These are phyloP conservation scores for Cathartes aura DNA, from an alignment of 2,113 vertebrate species.

Conservation along the genomic window DNA sequence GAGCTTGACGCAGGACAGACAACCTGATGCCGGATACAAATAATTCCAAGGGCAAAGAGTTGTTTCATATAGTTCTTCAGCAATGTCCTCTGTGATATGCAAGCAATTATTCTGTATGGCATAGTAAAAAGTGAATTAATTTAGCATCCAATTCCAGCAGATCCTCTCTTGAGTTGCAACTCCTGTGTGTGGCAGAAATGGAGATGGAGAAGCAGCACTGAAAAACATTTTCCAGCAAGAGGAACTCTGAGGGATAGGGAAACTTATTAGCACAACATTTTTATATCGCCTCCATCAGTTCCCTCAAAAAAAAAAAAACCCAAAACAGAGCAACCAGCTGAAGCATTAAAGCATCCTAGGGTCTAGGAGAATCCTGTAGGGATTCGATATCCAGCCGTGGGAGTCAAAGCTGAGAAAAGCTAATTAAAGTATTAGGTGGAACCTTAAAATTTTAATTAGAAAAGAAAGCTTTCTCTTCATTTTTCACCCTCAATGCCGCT, in stretches of 20 bases:
- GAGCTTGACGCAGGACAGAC: neutral
- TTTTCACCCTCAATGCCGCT: neutral
- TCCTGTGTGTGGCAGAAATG: neutral
- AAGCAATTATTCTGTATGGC: neutral
- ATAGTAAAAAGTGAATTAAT: neutral
- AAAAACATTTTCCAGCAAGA: neutral
- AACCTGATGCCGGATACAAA: neutral
- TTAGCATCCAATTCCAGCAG: neutral
- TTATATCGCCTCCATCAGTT: neutral
- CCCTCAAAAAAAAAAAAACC: neutral
- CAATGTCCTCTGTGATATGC: neutral
- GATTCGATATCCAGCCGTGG: neutral
- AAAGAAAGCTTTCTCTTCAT: neutral
- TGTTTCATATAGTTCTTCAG: neutral
- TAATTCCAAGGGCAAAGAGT: neutral
- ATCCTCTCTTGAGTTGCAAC: neutral
- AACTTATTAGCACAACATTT: neutral
- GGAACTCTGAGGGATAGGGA: neutral
- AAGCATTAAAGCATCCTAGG: neutral
- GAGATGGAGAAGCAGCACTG: neutral
- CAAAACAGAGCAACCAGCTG: neutral
- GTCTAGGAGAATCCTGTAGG: neutral
- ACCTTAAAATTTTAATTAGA: neutral
- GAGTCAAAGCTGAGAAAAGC: slow-evolving; percentile 22
- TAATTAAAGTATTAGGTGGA: neutral